Evolutionary conservation across 2,797 vertebrate genomes (phyloP).

Genomic region (Tarsius wallacei): DNA sequence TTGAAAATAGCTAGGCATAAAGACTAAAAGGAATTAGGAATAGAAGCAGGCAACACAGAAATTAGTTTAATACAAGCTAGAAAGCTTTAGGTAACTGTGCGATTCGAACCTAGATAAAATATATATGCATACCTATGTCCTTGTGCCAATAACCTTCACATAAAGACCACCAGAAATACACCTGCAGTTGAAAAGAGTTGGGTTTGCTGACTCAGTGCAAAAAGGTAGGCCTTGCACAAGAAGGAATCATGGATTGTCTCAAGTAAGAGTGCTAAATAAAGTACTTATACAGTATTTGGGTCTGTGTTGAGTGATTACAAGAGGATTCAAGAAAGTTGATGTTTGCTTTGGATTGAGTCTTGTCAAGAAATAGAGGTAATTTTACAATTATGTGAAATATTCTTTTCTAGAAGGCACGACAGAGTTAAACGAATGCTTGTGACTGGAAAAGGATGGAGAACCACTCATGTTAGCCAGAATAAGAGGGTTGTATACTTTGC

Average conservation of each 20-base stretch:
- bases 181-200: background rate
- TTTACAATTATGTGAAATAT: background rate
- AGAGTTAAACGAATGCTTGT: background rate
- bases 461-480: background rate
- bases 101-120: background rate
- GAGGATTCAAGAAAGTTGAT: background rate
- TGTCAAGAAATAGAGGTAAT: background rate
- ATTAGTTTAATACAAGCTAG: background rate
- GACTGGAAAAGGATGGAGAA: background rate
- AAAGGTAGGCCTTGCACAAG: background rate
- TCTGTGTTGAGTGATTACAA: background rate
- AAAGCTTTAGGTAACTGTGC: background rate
- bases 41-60: background rate
- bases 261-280: background rate
- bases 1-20: background rate
- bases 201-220: background rate
- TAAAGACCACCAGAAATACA: background rate
- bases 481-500: background rate
- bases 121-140: background rate
- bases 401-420: no score
- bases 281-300: background rate
- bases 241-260: background rate
- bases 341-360: background rate
- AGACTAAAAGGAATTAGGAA: background rate
- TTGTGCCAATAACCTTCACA: background rate